Evolutionary conservation across 2,113 vertebrate species (phyloP).

Genomic region (Perca flavescens): DNA sequence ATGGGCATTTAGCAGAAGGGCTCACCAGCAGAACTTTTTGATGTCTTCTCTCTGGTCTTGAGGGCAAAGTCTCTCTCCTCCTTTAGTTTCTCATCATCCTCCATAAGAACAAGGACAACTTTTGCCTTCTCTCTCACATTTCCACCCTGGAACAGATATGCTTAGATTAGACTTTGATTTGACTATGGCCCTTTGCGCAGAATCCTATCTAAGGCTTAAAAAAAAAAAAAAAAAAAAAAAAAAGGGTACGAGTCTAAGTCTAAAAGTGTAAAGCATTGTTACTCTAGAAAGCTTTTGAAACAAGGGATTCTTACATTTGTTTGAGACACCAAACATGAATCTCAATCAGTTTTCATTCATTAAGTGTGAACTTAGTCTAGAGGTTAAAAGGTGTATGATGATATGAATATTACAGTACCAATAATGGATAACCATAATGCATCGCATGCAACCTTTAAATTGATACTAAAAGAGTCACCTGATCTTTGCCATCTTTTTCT

Average conservation of each 20-base stretch:
- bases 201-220: background rate
- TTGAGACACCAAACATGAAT: background rate
- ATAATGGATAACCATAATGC: background rate
- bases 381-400: background rate
- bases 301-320: background rate
- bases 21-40: slow-evolving; percentile 87
- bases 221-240: slow-evolving; percentile 6
- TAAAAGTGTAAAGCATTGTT: background rate
- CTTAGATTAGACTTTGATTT: slow-evolving; percentile 1
- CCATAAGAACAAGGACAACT: slow-evolving; percentile 89
- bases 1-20: background rate
- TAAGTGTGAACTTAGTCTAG: background rate
- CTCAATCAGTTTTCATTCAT: background rate
- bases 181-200: background rate
- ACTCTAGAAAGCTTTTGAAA: background rate
- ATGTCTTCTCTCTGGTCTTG: slow-evolving; percentile 93
- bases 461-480: slow-evolving; percentile 73
- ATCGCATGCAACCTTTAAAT: slow-evolving; percentile 10
- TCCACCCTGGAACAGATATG: slow-evolving; percentile 77
- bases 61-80: slow-evolving; percentile 89
- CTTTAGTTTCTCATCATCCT: slow-evolving; percentile 91
- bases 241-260: background rate
- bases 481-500: slow-evolving; percentile 94
- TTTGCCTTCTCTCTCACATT: slow-evolving; percentile 94
- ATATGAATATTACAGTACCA: background rate